These are phyloP conservation scores for Triplophysa rosa DNA, from an alignment of 2,113 vertebrate species.

Conservation along the genomic window DNA sequence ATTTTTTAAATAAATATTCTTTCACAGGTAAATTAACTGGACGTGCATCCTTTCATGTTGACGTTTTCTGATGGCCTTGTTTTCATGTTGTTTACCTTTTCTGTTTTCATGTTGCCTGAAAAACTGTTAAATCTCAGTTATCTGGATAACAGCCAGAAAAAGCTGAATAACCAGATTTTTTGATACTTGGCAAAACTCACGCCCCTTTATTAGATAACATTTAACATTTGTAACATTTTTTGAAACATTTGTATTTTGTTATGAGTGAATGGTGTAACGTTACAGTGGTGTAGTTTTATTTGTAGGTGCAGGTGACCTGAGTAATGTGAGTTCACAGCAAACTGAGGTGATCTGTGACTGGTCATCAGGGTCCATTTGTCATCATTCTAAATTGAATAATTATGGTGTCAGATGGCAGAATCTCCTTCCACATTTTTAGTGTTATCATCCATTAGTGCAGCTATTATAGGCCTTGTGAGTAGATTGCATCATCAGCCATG, in stretches of 20 bases:
- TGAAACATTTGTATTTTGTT: too few species aligned
- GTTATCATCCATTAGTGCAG: slow-evolving; percentile 3
- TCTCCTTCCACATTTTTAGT: slow-evolving; percentile 4
- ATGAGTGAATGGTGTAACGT: not conserved
- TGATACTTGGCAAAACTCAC: not conserved
- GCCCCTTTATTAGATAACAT: too few species aligned
- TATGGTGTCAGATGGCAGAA: slow-evolving; percentile 8
- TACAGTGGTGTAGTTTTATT: not conserved
- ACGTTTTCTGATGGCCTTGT: not conserved
- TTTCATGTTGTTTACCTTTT: too few species aligned
- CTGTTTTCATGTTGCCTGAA: too few species aligned
- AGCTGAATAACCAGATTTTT: not conserved
- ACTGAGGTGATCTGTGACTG: not conserved
- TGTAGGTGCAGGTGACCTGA: slow-evolving; percentile 4
- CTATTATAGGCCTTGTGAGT: not conserved
- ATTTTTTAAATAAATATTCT: too few species aligned
- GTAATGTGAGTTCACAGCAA: not conserved
- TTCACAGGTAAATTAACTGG: too few species aligned
- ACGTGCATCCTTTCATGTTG: too few species aligned
- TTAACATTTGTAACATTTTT: too few species aligned
- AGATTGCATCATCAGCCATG: not conserved
- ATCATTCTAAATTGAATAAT: slow-evolving; percentile 9
- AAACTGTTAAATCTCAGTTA: too few species aligned
- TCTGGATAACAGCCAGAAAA: not conserved
- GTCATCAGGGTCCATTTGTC: slow-evolving; percentile 1